Conservation (phyloP, 2,113 vertebrate genomes). For the Mionectes macconnelli region DNA sequence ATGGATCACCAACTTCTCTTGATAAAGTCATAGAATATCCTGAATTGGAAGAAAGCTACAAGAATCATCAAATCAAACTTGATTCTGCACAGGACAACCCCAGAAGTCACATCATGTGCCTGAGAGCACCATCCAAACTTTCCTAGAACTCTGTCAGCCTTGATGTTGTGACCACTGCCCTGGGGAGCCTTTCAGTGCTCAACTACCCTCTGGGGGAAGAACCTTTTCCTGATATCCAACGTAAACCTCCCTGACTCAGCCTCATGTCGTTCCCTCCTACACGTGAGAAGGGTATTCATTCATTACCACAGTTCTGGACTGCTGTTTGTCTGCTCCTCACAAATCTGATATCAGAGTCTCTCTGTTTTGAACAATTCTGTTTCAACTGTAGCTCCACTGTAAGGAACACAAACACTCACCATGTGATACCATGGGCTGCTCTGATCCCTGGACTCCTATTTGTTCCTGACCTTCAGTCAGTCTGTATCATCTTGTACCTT, state of each 20-base stretch:
- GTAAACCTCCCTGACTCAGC: background rate
- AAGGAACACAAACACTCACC: background rate
- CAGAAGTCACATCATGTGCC: no score
- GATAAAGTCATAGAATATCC: background rate
- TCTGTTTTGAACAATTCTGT: background rate
- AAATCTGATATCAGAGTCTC: background rate
- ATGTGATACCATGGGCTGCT: background rate
- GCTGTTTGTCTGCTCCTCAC: background rate
- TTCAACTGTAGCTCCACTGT: background rate
- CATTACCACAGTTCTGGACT: background rate
- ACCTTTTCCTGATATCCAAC: rapidly evolving
- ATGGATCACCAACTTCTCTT: background rate
- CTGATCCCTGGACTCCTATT: background rate
- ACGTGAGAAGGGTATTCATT: rapidly evolving
- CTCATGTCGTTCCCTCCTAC: background rate
- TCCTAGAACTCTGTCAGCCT: background rate
- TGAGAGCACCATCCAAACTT: rapidly evolving
- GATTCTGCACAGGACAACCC: background rate
- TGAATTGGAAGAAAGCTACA: background rate
- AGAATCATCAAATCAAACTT: rapidly evolving
- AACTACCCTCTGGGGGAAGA: background rate
- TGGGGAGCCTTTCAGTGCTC: background rate
- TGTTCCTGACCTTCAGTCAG: background rate
- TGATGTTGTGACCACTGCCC: rapidly evolving
- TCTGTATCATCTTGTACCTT: background rate